Evolutionary conservation across 2,797 vertebrate genomes (phyloP).

Genomic region (Peromyscus nudipes): DNA sequence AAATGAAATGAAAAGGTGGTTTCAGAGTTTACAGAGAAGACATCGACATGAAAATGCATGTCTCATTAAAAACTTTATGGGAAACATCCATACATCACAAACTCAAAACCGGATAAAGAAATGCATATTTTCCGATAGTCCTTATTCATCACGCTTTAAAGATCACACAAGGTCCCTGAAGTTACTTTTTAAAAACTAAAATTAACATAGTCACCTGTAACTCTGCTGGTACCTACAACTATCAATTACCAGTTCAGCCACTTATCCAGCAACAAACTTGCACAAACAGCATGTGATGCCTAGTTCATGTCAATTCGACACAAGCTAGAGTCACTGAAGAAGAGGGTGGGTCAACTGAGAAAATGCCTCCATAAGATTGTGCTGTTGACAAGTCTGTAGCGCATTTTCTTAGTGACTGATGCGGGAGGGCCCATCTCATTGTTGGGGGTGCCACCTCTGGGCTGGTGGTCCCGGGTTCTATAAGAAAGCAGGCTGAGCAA

Average conservation of each 20-base stretch:
- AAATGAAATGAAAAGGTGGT: constrained; percentile 31
- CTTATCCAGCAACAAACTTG: background rate
- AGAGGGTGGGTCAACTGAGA: no score
- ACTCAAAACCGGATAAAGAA: background rate
- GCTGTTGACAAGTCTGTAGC: background rate
- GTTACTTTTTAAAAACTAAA: constrained; percentile 24
- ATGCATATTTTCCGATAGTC: background rate
- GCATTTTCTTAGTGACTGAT: background rate
- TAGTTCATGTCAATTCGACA: background rate
- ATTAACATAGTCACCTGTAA: background rate
- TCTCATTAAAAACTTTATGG: constrained; percentile 56
- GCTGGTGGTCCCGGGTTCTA: background rate
- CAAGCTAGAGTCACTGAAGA: background rate
- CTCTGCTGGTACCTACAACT: background rate
- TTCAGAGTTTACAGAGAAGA: constrained; percentile 28
- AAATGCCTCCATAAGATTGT: background rate
- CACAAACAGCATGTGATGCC: background rate
- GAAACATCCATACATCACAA: background rate
- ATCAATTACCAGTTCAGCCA: background rate
- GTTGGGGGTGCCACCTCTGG: background rate
- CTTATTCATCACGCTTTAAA: background rate
- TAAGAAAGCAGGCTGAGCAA: background rate
- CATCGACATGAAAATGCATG: background rate
- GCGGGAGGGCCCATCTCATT: background rate
- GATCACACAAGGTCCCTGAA: background rate